Evolutionary conservation across 2,888 invertebrate genomes (phyloP), one percentile per base, ranked within the genome.

Genomic region (Nebria brevicollis): DNA sequence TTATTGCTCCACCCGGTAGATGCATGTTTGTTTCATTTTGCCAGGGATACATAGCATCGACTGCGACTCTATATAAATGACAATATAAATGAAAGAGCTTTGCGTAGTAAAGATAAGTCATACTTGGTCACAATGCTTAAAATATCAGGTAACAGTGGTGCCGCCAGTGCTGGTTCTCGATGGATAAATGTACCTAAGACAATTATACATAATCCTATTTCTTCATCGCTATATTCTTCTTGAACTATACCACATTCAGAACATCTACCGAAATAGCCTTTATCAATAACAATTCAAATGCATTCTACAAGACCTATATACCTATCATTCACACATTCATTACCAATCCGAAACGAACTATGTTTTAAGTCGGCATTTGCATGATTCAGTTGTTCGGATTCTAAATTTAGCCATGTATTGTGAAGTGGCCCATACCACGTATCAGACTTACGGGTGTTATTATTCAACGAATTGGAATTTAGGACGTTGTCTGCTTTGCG

Each of bases 171-270:
- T 0, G 99, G 98, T 89, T 99, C 98, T 26, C 99, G 92, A 87
- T 99, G 98, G 83, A 99, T 96, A 89, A 98, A 98, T 0, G 99
- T 98, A 42, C 97, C 97, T 83, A 99, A 90, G 83, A 95, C 95
- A 74, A 98, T 96, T 85, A 99, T 96, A 86, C 98, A 95, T 78
- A 99, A 92, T 0, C 97, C 98, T 82, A 98, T 91, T 88, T 99
- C 98, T 88, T 99, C 99, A 88, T 99, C 99, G 83, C 97, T 97
- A 89, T 98, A 99, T 87, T 97, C 95, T 88, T 98, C 97, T 83
- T 94, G 93, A 3, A 94, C 92, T 1, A 94, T 94, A 15, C 98
- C 97, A 89, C 99, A 99, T 87, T 98, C 97, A 0, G 96, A 93
- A 87, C 97, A 98, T 87, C 91, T 88, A 82, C 15, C 66, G 75